Conservation (phyloP, 2,113 vertebrate species). For the Synodontis membranacea region DNA sequence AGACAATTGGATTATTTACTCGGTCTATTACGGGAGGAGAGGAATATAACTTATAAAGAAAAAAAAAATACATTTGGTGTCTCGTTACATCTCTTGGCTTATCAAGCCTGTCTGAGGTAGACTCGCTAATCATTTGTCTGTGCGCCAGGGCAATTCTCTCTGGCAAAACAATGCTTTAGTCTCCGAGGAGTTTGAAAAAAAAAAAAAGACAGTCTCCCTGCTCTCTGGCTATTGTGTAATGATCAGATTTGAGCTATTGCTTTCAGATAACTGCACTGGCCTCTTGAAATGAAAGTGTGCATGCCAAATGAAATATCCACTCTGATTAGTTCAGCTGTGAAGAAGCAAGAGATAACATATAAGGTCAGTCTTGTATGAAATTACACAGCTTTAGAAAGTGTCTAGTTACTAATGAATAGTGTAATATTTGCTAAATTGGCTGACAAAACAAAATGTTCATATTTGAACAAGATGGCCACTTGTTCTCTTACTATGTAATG, state of each 20-base stretch:
- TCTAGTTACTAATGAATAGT: background rate
- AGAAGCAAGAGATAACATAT: constrained; percentile 18
- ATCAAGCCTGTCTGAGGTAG: constrained; percentile 51
- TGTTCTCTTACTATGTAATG: background rate
- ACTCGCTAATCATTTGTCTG: constrained; percentile 55
- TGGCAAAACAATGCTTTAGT: constrained; percentile 48
- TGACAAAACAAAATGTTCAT: background rate
- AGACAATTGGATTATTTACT: constrained; percentile 4
- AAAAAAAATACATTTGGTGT: constrained; percentile 32
- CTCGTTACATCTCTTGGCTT: constrained; percentile 45
- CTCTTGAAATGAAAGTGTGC: constrained; percentile 39
- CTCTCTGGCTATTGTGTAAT: constrained; percentile 54
- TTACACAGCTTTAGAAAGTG: background rate
- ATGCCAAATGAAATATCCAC: constrained; percentile 40
- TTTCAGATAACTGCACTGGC: constrained; percentile 41
- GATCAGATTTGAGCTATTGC: constrained; percentile 47
- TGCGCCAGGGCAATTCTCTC: constrained; percentile 50
- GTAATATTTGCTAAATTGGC: background rate
- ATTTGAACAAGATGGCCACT: background rate
- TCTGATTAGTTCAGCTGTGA: constrained; percentile 32
- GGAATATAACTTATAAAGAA: constrained; percentile 13
- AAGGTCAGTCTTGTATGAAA: constrained; percentile 31
- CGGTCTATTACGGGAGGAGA: background rate
- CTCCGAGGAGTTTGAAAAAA: constrained; percentile 47
- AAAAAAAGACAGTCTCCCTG: constrained; percentile 34